These are phyloP conservation scores for Lordiphosa andalusiaca DNA, from an alignment of 2,888 invertebrate species.

Conservation along the genomic window DNA sequence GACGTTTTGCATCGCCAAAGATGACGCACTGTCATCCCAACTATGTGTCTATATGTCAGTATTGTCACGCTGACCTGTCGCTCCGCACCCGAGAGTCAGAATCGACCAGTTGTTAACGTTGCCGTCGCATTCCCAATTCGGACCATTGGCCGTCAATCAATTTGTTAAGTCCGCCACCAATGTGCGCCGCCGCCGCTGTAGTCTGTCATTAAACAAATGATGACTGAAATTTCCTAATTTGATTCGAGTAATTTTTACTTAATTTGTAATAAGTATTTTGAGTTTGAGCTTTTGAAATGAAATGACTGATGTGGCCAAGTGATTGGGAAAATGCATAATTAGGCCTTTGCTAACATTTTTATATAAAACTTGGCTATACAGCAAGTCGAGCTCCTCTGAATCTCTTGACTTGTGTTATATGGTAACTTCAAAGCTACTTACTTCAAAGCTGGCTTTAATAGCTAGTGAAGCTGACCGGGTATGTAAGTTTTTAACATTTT, in stretches of 20 bases:
- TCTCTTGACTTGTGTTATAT: no score
- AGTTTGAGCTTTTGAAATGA: no score
- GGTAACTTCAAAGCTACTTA: no score
- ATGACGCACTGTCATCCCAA: constrained; percentile 54
- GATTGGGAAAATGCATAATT: no score
- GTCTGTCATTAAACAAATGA: constrained; percentile 73
- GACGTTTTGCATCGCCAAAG: constrained; percentile 2
- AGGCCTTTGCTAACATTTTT: no score
- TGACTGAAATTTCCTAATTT: constrained; percentile 63
- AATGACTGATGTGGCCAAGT: no score
- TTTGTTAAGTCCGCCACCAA: constrained; percentile 61
- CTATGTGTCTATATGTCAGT: constrained; percentile 20
- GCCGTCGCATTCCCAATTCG: constrained; percentile 65
- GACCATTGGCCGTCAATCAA: constrained; percentile 72
- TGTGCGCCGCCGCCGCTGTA: constrained; percentile 19
- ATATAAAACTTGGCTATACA: no score
- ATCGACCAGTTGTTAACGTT: constrained; percentile 27
- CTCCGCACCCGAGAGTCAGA: constrained; percentile 45
- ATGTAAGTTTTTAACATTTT: no score
- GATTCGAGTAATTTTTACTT: constrained; percentile 14
- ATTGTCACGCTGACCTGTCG: constrained; percentile 59
- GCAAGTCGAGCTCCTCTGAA: no score
- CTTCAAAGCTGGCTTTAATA: no score
- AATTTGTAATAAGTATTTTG: no score
- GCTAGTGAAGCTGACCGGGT: no score